Evolutionary conservation across 2,888 invertebrate genomes (phyloP).

Genomic region (Boloria selene): DNA sequence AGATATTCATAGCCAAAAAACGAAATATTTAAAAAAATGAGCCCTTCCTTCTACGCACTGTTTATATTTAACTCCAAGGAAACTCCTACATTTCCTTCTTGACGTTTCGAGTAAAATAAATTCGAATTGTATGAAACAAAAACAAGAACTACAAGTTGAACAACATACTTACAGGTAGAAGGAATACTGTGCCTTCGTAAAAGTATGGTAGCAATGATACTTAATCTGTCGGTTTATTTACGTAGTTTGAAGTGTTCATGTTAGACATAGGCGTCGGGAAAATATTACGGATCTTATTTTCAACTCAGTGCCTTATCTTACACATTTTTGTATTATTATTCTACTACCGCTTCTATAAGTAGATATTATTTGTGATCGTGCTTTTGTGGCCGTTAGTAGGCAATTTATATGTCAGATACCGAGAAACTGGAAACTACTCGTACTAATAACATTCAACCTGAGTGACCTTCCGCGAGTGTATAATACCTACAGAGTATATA

Average conservation of each 20-base stretch:
- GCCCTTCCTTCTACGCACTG: constrained; percentile 14
- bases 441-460: constrained; percentile 33
- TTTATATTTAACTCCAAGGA: constrained; percentile 29
- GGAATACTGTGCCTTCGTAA: constrained; percentile 1
- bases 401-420: constrained; percentile 40
- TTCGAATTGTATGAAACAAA: constrained; percentile 11
- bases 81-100: constrained; percentile 27
- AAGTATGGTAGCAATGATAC: constrained; percentile 1
- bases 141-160: constrained; percentile 14
- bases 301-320: too few species aligned
- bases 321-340: too few species aligned
- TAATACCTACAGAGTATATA: constrained; percentile 42
- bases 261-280: too few species aligned
- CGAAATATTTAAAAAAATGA: constrained; percentile 12
- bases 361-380: too few species aligned
- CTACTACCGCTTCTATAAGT: too few species aligned
- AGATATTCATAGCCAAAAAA: not conserved
- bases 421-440: constrained; percentile 32
- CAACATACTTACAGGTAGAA: constrained; percentile 9
- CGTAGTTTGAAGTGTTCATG: too few species aligned
- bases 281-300: too few species aligned
- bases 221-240: too few species aligned
- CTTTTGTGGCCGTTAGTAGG: constrained; percentile 32
- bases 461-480: constrained; percentile 40
- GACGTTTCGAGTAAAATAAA: constrained; percentile 10